Evolutionary conservation across 2,888 invertebrate species (phyloP), one percentile per base, ranked within the genome.

Genomic region (Drosophila macrospina): DNA sequence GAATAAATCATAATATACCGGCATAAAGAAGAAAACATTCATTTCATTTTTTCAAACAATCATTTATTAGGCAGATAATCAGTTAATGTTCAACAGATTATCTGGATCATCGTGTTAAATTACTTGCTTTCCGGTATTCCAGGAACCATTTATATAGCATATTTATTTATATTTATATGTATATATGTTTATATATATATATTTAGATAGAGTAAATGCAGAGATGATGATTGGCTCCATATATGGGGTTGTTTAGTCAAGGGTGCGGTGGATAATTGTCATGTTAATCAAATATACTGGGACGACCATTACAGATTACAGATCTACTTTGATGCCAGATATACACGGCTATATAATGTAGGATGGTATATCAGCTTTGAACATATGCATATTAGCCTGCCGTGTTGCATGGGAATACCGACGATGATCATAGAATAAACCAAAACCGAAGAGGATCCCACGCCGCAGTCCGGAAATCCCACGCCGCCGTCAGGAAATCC

Each of bases 61-160:
- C 70, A 71, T 78, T 87, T 85, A 80, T 88, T 87, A 42, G 26
- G 60, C 56, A 60, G 73, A 64, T 61, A 54, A 55, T 72, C 48
- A 30, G 39, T 45, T 50, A 24, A 16, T 64, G 15, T 44, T 45
- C 63, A 51, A n/a, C 34, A 16, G 68, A 71, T 77, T 68, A 75
- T 78, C 75, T 69, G 62, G 70, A 80, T 70, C 80, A 85, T 85
- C 86, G 78, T 73, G 32, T 60, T 70, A 61, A 57, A 65, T 68
- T 39, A 63, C 48, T 71, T 45, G 65, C 55, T 81, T 87, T 87
- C 86, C 86, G 84, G 84, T 84, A 84, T 87, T 87, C 84, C 87
- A 85, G 88, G 80, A 85, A 82, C 65, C 44, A 41, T 48, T 37
- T 41, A 47, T 57, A 60, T 71, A 57, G 62, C 37, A 28, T n/a